Evolutionary conservation across 2,113 vertebrate species (phyloP).

Genomic region (Rhabdornis inornatus): DNA sequence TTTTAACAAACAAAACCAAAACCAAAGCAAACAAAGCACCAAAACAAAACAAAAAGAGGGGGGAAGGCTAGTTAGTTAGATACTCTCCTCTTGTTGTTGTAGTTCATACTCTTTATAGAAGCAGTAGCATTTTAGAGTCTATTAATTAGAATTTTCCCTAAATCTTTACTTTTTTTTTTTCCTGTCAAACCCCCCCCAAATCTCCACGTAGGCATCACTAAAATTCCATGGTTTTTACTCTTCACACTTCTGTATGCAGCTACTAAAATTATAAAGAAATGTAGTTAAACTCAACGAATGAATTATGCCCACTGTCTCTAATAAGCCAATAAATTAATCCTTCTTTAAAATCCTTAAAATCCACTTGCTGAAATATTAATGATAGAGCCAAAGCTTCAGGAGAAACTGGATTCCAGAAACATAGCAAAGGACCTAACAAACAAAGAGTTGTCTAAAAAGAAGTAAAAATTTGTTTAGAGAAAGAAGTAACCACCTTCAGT

Average conservation of each 20-base stretch:
- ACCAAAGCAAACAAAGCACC: neutral
- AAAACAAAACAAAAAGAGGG: neutral
- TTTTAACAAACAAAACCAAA: neutral
- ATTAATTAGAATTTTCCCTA: neutral
- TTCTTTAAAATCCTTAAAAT: neutral
- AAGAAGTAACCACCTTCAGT: neutral
- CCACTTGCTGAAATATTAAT: neutral
- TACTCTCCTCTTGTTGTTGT: neutral
- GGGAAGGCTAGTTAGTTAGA: neutral
- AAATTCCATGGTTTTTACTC: neutral
- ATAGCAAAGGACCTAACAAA: neutral
- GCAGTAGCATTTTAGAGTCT: neutral
- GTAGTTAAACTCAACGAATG: neutral
- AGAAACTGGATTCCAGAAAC: neutral
- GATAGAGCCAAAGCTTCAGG: neutral
- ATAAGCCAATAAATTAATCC: neutral
- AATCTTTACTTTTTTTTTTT: neutral
- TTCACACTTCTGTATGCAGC: neutral
- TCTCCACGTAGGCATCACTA: neutral
- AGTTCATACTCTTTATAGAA: neutral
- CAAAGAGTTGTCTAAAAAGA: neutral
- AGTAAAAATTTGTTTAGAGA: neutral
- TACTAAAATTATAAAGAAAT: neutral
- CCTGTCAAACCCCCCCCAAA: accelerated
- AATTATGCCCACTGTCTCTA: neutral